Conservation (phyloP, 2,888 invertebrate genomes). For the Cosmopolites sordidus region DNA sequence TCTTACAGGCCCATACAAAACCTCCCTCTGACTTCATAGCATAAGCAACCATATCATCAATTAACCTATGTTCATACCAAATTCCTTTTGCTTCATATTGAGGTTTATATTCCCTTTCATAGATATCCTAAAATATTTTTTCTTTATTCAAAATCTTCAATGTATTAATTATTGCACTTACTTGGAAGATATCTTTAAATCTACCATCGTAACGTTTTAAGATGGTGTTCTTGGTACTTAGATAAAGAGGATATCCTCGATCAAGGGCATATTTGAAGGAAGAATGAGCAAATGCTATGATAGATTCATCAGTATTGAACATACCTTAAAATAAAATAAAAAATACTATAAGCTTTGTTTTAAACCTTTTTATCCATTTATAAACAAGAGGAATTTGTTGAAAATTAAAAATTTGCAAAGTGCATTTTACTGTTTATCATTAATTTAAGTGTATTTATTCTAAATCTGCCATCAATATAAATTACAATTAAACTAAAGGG, state of each 20-base stretch:
- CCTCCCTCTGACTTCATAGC: slow-evolving; percentile 97
- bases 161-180: neutral
- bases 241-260: slow-evolving; percentile 81
- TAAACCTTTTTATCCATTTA: neutral
- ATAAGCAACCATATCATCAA: slow-evolving; percentile 99
- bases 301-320: slow-evolving; percentile 96
- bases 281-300: slow-evolving; percentile 88
- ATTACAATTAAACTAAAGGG: too few relatives aligned
- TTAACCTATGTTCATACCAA: slow-evolving; percentile 97
- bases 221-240: slow-evolving; percentile 97
- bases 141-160: neutral
- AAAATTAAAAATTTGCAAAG: too few relatives aligned
- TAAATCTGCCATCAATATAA: neutral
- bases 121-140: slow-evolving; percentile 21
- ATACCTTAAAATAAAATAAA: slow-evolving; percentile 57
- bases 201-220: slow-evolving; percentile 94
- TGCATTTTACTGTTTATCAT: too few relatives aligned
- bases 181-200: slow-evolving; percentile 94
- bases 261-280: slow-evolving; percentile 87
- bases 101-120: slow-evolving; percentile 65
- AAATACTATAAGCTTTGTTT: neutral
- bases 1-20: slow-evolving; percentile 99
- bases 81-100: slow-evolving; percentile 80
- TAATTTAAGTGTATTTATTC: too few relatives aligned
- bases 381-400: too few relatives aligned